Evolutionary conservation across 1,140 invertebrate genomes (phyloP), one percentile per base, ranked within the genome.

Genomic region (Rhyacophila brunnea): DNA sequence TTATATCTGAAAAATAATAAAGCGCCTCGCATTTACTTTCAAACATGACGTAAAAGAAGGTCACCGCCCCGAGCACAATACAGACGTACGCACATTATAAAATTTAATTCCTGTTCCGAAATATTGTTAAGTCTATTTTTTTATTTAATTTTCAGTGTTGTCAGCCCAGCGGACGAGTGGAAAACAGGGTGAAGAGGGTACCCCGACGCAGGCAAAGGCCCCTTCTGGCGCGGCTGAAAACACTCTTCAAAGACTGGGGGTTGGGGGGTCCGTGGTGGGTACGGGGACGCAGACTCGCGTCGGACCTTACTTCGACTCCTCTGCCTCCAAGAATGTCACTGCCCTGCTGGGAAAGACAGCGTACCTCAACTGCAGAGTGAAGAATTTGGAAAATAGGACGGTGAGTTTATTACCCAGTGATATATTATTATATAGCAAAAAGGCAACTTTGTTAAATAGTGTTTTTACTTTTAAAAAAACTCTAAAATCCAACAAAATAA

Each of bases 301-400:
- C 15, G 38, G 38, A 17, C 38, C 38, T 87, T 85, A 86, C 70
- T 87, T 90, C 69, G 87, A 89, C 70, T 77, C 82, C 50, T 74
- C 81, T 9, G 82, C 83, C 36, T 87, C 87, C 6, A 85, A 85
- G 71, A 91, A 91, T 75, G 87, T 93, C 49, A 93, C 91, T 10
- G 89, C 90, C 0, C 77, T 92, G 15, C 78, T 92, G 32, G 90
- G 90, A 51, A 91, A 92, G 69, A 92, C 89, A 15, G 90, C 91
- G 13, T 91, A 90, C 66, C 81, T 93, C 63, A 91, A 87, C 68
- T 93, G 91, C 70, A 81, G 87, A 57, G 88, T 93, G 35, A 90
- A 91, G 77, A 92, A 92, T 74, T 80, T 93, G 60, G 89, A 88
- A 52, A 92, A 93, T 75, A 89, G 90, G 79, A 92, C 91, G 74